A percentile compares a stretch with the other conserved stretches of the same genome.
phyloP scores from a whole-genome alignment of 1,140 invertebrate genomes.

The Drosophila micromelanica region DNA sequence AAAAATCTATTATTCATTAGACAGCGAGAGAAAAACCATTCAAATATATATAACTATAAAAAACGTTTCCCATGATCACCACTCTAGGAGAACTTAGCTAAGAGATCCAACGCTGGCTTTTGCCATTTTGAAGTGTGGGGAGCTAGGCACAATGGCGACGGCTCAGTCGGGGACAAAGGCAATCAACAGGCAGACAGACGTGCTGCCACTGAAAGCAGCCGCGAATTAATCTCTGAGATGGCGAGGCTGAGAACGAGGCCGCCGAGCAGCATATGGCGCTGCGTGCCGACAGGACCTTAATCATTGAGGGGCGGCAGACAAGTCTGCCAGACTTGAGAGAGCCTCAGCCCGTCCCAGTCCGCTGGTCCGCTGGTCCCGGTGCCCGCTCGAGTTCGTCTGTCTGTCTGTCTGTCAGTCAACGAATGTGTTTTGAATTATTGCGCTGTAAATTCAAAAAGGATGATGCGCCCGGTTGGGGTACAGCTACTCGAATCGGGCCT shows the following conservation, averaged over 20 bases:
- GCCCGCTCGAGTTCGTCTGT: background rate
- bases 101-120: background rate
- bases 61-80: background rate
- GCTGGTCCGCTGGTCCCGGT: background rate
- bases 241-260: constrained; percentile 19
- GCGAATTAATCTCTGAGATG: constrained; percentile 46
- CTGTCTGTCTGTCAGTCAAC: constrained; percentile 56
- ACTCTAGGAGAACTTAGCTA: too few species aligned
- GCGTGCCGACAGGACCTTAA: constrained; percentile 76
- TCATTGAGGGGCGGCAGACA: constrained; percentile 49
- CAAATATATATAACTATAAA: too few species aligned
- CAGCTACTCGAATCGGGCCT: constrained; percentile 26
- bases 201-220: constrained; percentile 17
- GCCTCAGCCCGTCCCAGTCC: constrained; percentile 5
- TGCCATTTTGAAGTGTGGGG: background rate
- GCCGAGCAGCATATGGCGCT: constrained; percentile 46
- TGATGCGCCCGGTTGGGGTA: constrained; percentile 38
- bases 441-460: constrained; percentile 79
- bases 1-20: too few species aligned
- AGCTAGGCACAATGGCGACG: background rate
- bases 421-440: constrained; percentile 81
- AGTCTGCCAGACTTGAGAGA: constrained; percentile 37
- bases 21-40: too few species aligned
- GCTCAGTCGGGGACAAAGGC: background rate
- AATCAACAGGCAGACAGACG: constrained; percentile 30